These are phyloP conservation scores for Maccullochella peelii DNA, from an alignment of 2,113 vertebrate species.

Conservation along the genomic window DNA sequence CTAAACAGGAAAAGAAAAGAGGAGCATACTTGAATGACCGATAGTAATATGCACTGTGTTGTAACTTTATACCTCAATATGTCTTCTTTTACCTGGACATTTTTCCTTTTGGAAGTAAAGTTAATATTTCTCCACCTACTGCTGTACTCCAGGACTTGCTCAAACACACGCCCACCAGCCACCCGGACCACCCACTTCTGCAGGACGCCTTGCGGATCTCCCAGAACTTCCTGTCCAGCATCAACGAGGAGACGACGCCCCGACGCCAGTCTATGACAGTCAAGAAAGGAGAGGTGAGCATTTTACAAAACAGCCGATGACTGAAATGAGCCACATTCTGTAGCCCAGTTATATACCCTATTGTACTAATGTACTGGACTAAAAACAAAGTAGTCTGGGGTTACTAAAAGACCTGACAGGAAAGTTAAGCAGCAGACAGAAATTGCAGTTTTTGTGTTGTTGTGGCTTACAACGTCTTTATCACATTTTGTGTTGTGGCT, in stretches of 20 bases:
- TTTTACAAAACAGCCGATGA: background rate
- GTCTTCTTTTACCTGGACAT: background rate
- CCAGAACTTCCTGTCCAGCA: conserved; percentile 98
- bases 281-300: conserved; percentile 95
- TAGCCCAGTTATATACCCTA: background rate
- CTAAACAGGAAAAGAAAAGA: background rate
- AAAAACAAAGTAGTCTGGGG: background rate
- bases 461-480: background rate
- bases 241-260: conserved; percentile 97
- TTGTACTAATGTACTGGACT: background rate
- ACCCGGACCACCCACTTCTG: conserved; percentile 92
- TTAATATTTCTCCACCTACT: background rate
- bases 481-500: background rate
- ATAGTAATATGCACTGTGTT: background rate
- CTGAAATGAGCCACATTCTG: background rate
- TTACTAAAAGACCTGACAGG: background rate
- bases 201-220: conserved; percentile 97
- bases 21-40: background rate
- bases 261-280: conserved; percentile 94
- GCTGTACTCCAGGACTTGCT: conserved; percentile 88
- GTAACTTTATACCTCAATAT: background rate
- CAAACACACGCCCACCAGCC: conserved; percentile 94
- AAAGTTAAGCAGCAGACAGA: background rate
- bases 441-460: background rate
- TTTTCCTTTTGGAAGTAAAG: background rate